A percentile compares a stretch with the other conserved stretches of the same genome.
phyloP scores from a whole-genome alignment of 1,140 invertebrate genomes.

The Yoshiicerus persimilis region DNA sequence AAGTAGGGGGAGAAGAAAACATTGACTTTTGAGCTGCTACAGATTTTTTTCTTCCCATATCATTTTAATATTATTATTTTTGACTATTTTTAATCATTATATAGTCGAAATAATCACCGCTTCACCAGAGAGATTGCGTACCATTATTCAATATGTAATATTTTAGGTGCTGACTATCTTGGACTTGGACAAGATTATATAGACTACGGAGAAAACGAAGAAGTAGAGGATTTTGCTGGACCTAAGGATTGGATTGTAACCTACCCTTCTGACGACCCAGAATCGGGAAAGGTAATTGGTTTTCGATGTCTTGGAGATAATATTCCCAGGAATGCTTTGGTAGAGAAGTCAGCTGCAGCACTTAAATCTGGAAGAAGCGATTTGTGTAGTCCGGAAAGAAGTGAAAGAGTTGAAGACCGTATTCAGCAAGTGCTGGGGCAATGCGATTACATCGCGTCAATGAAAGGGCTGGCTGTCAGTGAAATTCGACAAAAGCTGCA shows the following conservation, averaged over 20 bases:
- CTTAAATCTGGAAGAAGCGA: neutral
- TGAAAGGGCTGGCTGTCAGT: neutral
- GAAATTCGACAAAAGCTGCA: neutral
- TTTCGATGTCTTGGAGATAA: neutral
- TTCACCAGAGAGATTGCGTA: too few relatives aligned
- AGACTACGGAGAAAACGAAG: neutral
- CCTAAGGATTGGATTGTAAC: neutral
- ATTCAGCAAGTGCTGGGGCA: neutral
- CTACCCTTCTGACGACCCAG: neutral
- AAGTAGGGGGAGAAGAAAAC: too few relatives aligned
- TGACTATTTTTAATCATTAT: too few relatives aligned
- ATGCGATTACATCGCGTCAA: neutral
- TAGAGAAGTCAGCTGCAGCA: neutral
- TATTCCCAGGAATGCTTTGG: neutral
- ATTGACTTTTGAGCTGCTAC: too few relatives aligned
- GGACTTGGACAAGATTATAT: neutral
- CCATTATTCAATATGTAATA: too few relatives aligned
- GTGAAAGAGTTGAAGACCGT: neutral
- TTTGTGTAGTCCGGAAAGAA: neutral
- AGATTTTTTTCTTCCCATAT: too few relatives aligned
- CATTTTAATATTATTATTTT: too few relatives aligned
- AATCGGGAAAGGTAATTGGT: neutral
- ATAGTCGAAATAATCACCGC: too few relatives aligned
- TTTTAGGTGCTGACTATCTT: neutral
- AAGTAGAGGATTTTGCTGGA: neutral